phyloP scores from a whole-genome alignment of 2,888 invertebrate genomes.

The Lordiphosa fenestrarum region DNA sequence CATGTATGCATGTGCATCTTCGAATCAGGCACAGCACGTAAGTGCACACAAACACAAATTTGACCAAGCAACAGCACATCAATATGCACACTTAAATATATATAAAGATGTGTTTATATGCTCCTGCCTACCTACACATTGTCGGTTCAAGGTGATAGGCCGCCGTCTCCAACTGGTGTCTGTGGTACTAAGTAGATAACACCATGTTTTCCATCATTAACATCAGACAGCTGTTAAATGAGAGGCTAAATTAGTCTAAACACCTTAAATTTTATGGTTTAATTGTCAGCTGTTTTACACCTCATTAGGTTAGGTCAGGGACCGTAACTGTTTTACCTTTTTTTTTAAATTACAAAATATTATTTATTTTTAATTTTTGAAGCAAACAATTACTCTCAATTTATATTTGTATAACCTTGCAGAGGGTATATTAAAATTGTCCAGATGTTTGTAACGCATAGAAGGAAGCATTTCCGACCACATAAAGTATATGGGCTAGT shows the following conservation, averaged over 20 bases:
- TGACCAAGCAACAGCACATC: too few species aligned
- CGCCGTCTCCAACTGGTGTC: conserved; percentile 27
- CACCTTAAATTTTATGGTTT: conserved; percentile 45
- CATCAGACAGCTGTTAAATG: conserved; percentile 46
- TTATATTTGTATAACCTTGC: too few species aligned
- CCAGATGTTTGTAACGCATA: too few species aligned
- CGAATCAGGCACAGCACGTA: background rate
- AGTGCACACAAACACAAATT: too few species aligned
- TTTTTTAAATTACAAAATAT: too few species aligned
- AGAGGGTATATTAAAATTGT: too few species aligned
- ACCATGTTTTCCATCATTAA: conserved; percentile 36
- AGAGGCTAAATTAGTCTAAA: conserved; percentile 40
- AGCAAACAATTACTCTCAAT: too few species aligned
- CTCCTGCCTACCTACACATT: conserved; percentile 31
- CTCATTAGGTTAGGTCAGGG: conserved; percentile 48
- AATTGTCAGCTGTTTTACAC: conserved; percentile 54
- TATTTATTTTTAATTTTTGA: too few species aligned
- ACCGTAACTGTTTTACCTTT: too few species aligned
- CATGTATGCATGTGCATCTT: background rate
- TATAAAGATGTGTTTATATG: conserved; percentile 10
- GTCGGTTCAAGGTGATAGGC: conserved; percentile 37
- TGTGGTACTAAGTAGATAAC: conserved; percentile 28
- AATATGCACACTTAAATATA: background rate
- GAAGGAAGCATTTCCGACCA: too few species aligned
- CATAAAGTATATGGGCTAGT: too few species aligned